phyloP scores from a whole-genome alignment of 2,888 invertebrate genomes.

The Lycocerus yunnanus region DNA sequence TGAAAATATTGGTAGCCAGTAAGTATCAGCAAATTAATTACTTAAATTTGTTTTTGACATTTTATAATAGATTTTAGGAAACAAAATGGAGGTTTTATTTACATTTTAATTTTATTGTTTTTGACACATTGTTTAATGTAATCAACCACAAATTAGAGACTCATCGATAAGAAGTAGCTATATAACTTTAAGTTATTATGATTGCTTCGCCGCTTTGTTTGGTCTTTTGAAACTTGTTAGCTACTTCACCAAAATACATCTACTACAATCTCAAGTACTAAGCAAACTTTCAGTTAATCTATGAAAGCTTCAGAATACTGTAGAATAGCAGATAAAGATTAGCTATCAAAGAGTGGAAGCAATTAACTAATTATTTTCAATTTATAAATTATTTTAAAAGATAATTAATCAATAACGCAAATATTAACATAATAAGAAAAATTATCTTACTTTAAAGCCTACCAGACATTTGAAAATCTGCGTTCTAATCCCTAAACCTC shows the following conservation, averaged over 20 bases:
- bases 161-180: neutral
- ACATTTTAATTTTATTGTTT: neutral
- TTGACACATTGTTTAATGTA: neutral
- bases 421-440: too few relatives aligned
- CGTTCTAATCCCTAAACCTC: too few relatives aligned
- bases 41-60: neutral
- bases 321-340: neutral
- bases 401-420: too few relatives aligned
- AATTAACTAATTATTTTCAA: neutral
- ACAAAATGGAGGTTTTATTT: neutral
- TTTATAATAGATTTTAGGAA: neutral
- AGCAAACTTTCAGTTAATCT: neutral
- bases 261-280: neutral
- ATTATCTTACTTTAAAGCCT: too few relatives aligned
- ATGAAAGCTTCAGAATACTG: neutral
- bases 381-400: neutral
- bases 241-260: neutral
- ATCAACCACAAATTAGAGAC: neutral
- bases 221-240: neutral
- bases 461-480: too few relatives aligned
- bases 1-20: neutral
- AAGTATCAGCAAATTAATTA: neutral
- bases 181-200: neutral
- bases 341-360: neutral
- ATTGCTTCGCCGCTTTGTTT: neutral